Base-by-base conservation (phyloP, 2,888 invertebrate species). In the Listrodromus nycthemerus region DNA sequence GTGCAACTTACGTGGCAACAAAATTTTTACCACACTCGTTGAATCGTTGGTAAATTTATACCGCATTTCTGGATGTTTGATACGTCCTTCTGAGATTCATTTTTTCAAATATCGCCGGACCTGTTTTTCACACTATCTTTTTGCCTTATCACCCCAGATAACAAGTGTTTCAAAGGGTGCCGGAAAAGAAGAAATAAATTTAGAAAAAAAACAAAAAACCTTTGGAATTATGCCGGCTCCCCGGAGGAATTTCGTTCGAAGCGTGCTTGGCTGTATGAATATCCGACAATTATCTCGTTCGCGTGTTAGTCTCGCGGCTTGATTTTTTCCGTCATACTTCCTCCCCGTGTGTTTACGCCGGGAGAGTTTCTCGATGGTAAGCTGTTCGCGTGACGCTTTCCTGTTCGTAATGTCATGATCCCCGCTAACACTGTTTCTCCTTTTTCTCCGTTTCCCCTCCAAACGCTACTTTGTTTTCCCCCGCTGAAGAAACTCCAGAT, bases 351-450 rank as follows among this genome's bases (percentile, higher is more conserved):
- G 48, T 30, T 21, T 48, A n/a, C 10, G 45, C 21, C 58, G 80
- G n/a, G 30, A 70, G 19, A 37, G 16, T 71, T 21, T 71, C 21
- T 55, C 41, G 55, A 24, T 41, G 58, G 16, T 41, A 58, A 71
- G 41, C 10, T 52, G 55, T 71, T 75, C 70, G 84, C 83, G 83
- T 84, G 84, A 84, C 85, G 79, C 75, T 79, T 73, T 79, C 79
- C 55, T 55, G 55, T 55, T 55, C 58, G 27, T 55, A 41, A 45
- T 61, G 45, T 61, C 73, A 45, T 24, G 71, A 21, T 55, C 16
- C 24, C 37, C 8, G 37, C 45, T 19, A 55, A 16, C 41, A 13
- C 55, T 41, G 13, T 10, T 58, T 45, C 30, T 30, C 1, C 27
- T 45, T 45, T 19, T 41, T 27, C 7, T 45, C 6, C n/a, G 13